Base-by-base conservation (phyloP, 2,797 vertebrate species). In the Amniataba percoides region DNA sequence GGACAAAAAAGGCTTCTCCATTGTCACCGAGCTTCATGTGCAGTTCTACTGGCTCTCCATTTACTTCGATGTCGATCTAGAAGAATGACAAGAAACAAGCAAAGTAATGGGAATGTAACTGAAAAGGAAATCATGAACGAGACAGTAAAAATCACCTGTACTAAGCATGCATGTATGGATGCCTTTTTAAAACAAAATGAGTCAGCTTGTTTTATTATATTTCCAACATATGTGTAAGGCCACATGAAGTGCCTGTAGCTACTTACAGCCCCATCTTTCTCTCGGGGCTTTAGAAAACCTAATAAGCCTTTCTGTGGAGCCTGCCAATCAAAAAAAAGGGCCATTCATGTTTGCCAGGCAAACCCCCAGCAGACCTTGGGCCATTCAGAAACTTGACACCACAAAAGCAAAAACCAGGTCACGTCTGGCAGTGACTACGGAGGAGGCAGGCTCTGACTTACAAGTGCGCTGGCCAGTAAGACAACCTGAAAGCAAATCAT, bases 21-120 rank as follows among this genome's bases (percentile, higher is more conserved):
- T 99, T 99, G 91, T 99, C 98, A 59, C 98, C 98, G 34, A 99
- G 92, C 87, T 99, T 99, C 98, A 99, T 99, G 83, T 99, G 98
- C 92, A 99, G 95, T 71, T 99, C 96, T 71, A 99, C 97, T 2
- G 97, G 95, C 69, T 96, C 97, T 0, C 98, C 98, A 78, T 99
- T 99, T 82, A 99, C 97, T 94, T 99, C 98, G 36, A 99, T 99
- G 89, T 99, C 98, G 65, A 99, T 99, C 98, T 99, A 91, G 46
- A 87, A 80, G 64, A 72, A 43, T 21, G 49, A 87, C 70, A 64
- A 59, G 16, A 69, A 12, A 65, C 9, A 76, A 53, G 31, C 31
- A 60, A 15, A n/a, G 1, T 31, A 34, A 70, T 14, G 12, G 7
- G 9, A 31, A 43, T 40, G 4, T 61, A 13, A 58, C 5, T 25